Base-by-base conservation (phyloP, 2,888 invertebrate genomes). In the Thysanoteuthis rhombus region DNA sequence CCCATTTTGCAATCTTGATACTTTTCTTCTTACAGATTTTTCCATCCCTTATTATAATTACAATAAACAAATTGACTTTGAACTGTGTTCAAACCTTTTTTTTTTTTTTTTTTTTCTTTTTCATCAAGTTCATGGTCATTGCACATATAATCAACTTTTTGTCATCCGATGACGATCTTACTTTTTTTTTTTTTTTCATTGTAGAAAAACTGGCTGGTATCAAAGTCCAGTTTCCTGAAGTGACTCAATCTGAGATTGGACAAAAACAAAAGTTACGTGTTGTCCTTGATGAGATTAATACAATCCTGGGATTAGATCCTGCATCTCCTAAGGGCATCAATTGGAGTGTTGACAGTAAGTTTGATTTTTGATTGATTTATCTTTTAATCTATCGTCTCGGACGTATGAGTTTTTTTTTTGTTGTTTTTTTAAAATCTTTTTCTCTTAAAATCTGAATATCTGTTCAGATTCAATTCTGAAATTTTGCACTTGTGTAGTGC, bases 151-250 rank as follows among this genome's bases (percentile, higher is more conserved):
- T 39, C 28, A 39, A 36, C 32, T 90, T 90, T n/a, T n/a, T n/a
- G n/a, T n/a, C n/a, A n/a, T n/a, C n/a, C n/a, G 22, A 36, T 90
- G 36, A 39, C 8, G 16, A 42, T 42, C 36, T 90, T n/a, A n/a
- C n/a, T 6, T 36, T 39, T 90, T 90, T 90, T 2, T 90, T 22
- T 42, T 38, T 45, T 92, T 12, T 90, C 89, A 93, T 95, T 95
- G 89, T 94, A 97, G 97, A 99, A 97, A 99, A 98, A 97, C 97
- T 99, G 92, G 98, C 99, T 0, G 98, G 98, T 40, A 98, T 98
- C 93, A 98, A 99, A 97, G 97, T 99, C 92, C 99, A 99, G 97
- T 99, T 99, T 8, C 99, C 99, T 0, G 99, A 99, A 97, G 99
- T 99, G 2, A 99, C 99, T 0, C 99, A 99, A 97, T 99, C 99